phyloP scores from a whole-genome alignment of 64 coral and sea anemone species.

The Anthopleura sola region DNA sequence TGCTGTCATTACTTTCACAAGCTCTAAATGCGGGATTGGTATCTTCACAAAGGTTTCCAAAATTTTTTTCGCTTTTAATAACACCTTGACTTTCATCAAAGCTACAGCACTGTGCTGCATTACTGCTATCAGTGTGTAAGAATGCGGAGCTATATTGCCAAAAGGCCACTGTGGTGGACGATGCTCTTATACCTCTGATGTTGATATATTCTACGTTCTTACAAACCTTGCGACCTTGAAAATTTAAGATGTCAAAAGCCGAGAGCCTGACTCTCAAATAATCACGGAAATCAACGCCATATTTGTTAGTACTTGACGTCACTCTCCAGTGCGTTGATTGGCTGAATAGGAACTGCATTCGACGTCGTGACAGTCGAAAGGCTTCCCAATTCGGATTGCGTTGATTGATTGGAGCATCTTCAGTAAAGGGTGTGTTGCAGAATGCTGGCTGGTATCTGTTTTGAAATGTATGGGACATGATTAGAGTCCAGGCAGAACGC shows the following conservation, averaged over 20 bases:
- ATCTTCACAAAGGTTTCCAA: no score
- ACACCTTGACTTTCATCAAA: no score
- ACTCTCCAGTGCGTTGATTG: conserved; percentile 26
- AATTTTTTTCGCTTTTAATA: no score
- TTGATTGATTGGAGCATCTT: no score
- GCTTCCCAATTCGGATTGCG: background rate
- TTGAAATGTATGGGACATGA: background rate
- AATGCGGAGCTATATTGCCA: conserved; percentile 19
- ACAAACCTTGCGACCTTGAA: background rate
- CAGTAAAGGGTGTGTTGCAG: no score
- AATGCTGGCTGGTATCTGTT: background rate
- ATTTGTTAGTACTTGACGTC: conserved; percentile 30
- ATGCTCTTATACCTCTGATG: conserved; percentile 35
- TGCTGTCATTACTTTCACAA: no score
- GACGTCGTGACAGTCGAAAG: background rate
- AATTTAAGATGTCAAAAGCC: conserved; percentile 48
- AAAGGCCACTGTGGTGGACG: conserved; percentile 3
- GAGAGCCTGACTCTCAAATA: conserved; percentile 51
- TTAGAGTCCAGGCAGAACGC: conserved; percentile 10
- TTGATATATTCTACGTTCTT: conserved; percentile 47
- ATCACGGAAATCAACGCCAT: conserved; percentile 43
- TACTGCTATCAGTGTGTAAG: no score
- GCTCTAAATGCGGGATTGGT: no score
- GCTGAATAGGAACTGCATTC: background rate
- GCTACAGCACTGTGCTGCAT: no score